Conservation (phyloP, 2,113 vertebrate species). For the Melanerpes formicivorus region DNA sequence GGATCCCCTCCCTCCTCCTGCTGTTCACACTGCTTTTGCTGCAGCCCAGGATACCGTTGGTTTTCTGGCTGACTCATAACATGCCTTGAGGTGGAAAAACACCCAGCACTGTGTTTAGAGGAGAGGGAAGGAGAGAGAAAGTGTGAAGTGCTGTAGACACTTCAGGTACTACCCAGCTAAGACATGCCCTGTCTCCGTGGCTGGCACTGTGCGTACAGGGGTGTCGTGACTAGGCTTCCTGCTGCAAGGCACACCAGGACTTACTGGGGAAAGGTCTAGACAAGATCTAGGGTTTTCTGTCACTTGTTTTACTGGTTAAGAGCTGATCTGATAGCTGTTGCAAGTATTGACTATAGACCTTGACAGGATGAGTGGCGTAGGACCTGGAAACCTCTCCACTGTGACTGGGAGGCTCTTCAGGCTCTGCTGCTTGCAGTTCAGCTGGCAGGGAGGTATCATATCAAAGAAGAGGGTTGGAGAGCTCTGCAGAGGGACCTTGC, state of each 20-base stretch:
- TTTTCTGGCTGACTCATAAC: background rate
- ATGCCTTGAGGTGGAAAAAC: background rate
- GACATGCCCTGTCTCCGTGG: background rate
- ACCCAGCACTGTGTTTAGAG: background rate
- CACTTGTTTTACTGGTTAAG: background rate
- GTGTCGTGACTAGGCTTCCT: rapidly evolving
- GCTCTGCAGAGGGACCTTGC: too few relatives aligned
- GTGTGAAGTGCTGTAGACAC: background rate
- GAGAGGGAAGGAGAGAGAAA: background rate
- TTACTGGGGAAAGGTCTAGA: background rate
- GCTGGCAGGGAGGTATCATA: background rate
- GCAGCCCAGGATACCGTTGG: too few relatives aligned
- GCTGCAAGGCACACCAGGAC: background rate
- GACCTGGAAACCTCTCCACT: background rate
- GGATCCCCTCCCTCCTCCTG: too few relatives aligned
- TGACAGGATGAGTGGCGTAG: background rate
- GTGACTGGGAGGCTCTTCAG: background rate
- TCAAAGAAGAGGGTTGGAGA: too few relatives aligned
- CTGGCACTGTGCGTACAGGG: rapidly evolving
- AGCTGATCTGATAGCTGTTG: background rate
- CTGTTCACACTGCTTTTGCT: too few relatives aligned
- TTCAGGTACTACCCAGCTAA: background rate
- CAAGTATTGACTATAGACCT: background rate
- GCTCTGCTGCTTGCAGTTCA: rapidly evolving
- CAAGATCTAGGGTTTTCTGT: background rate